A percentile compares a stretch with the other conserved stretches of the same genome.
Conservation (phyloP, 1,140 invertebrate species). For the Nylanderia fulva region DNA sequence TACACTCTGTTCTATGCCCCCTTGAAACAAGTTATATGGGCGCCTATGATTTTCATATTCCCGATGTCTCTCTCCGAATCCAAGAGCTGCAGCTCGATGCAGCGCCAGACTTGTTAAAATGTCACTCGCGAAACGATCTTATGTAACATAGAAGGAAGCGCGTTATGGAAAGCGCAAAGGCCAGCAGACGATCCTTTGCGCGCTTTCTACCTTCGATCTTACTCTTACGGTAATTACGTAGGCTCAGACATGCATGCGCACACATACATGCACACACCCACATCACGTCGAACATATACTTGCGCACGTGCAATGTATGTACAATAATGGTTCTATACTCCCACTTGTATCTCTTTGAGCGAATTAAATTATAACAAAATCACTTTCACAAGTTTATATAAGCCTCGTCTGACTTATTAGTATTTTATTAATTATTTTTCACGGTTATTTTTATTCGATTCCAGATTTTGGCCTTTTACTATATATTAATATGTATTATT, state of each 20-base stretch:
- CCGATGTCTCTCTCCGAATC: constrained; percentile 4
- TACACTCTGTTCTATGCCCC: too few relatives aligned
- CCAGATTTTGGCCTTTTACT: background rate
- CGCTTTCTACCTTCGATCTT: constrained; percentile 85
- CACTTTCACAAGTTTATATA: background rate
- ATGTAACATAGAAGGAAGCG: constrained; percentile 81
- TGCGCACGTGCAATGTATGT: background rate
- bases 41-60: too few relatives aligned
- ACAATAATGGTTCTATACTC: background rate
- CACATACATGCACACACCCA: background rate
- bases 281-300: background rate
- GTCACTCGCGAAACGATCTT: constrained; percentile 79
- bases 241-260: constrained; percentile 37
- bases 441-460: background rate
- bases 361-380: constrained; percentile 34
- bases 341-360: background rate
- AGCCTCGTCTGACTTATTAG: background rate
- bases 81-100: constrained; percentile 46
- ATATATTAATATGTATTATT: too few relatives aligned
- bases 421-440: background rate
- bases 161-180: constrained; percentile 83
- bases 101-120: constrained; percentile 74
- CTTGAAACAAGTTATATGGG: too few relatives aligned
- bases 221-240: constrained; percentile 80
- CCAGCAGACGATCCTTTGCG: constrained; percentile 83